phyloP scores from a whole-genome alignment of 2,888 invertebrate genomes.

The Lasiommata megera region DNA sequence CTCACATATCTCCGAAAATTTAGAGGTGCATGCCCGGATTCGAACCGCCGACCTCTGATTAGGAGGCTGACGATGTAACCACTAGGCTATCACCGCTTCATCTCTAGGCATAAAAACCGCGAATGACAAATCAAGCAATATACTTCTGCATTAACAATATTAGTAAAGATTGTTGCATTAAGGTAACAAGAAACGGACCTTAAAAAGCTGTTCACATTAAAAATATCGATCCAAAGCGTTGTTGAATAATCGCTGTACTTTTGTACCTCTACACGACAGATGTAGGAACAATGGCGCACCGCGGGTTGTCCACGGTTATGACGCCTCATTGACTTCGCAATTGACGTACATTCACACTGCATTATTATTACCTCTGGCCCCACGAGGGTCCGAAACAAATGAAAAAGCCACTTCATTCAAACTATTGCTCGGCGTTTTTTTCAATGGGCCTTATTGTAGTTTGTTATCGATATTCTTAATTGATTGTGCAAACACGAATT shows the following conservation, averaged over 20 bases:
- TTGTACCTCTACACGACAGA: conserved; percentile 37
- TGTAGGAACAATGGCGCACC: conserved; percentile 42
- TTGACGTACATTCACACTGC: conserved; percentile 36
- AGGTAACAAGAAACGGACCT: background rate
- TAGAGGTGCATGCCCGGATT: too few relatives aligned
- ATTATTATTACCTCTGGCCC: conserved; percentile 27
- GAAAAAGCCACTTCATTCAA: conserved; percentile 33
- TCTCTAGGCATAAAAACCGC: too few relatives aligned
- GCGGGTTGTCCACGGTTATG: conserved; percentile 38
- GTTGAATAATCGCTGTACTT: background rate
- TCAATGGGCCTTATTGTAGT: conserved; percentile 19
- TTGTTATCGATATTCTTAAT: conserved; percentile 20
- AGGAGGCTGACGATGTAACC: too few relatives aligned
- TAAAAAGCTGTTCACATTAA: background rate
- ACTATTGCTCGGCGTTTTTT: conserved; percentile 9
- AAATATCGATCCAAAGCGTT: conserved; percentile 3
- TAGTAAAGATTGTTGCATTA: background rate
- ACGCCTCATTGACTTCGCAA: conserved; percentile 40
- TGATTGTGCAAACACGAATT: conserved; percentile 11
- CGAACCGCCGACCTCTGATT: too few relatives aligned
- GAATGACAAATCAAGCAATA: too few relatives aligned
- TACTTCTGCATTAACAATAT: too few relatives aligned
- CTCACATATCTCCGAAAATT: too few relatives aligned
- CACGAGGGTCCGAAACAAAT: conserved; percentile 27
- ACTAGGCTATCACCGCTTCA: too few relatives aligned